phyloP scores from a whole-genome alignment of 2,797 vertebrate species.

The Bufotes viridis region DNA sequence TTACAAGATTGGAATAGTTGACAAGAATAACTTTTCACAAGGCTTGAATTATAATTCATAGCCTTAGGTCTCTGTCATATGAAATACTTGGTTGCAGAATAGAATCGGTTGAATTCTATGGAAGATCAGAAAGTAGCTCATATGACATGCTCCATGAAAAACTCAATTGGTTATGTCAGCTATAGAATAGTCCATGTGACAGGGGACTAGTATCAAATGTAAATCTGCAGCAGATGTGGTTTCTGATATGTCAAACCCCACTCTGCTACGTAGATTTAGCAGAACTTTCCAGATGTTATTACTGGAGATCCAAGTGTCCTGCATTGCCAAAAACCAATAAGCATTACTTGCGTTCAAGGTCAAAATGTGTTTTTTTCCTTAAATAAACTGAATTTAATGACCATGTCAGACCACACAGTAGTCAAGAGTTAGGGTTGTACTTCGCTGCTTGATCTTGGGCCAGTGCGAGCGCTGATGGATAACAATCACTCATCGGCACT shows the following conservation, averaged over 20 bases:
- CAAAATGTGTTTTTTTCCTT: neutral
- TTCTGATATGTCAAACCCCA: neutral
- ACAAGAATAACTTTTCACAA: conserved; percentile 1
- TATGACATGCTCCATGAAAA: conserved; percentile 2
- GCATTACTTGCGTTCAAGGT: neutral
- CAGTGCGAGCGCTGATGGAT: no score
- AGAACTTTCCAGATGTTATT: neutral
- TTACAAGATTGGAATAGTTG: neutral
- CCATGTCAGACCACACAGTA: neutral
- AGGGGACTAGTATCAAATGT: neutral
- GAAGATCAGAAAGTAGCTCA: neutral
- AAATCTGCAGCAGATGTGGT: neutral
- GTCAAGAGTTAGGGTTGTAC: no score
- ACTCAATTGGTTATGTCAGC: neutral
- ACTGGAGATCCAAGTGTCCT: neutral
- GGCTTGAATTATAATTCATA: neutral
- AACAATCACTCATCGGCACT: no score
- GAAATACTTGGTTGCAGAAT: neutral
- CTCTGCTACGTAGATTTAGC: neutral
- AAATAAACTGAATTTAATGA: neutral
- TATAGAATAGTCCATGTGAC: neutral
- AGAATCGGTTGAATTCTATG: neutral
- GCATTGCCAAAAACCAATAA: neutral
- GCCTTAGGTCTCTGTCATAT: neutral
- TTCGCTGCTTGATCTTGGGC: no score